Base-by-base conservation (phyloP, 2,888 invertebrate species). In the Tachystola acroxantha region DNA sequence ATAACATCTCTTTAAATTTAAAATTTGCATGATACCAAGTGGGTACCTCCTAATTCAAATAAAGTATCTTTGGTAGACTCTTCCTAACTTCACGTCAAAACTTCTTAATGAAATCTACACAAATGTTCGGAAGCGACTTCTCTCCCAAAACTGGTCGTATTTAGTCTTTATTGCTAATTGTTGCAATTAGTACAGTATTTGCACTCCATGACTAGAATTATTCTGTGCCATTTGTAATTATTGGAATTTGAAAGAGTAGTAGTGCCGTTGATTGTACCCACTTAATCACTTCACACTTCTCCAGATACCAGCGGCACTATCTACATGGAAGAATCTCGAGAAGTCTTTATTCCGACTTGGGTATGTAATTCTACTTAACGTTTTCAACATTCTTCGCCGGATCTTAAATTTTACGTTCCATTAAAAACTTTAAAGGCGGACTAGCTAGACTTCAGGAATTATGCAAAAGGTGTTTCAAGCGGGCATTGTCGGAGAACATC, bases 91-190 rank as follows among this genome's bases (percentile, higher is more conserved):
- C 27, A 26, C 35, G 28, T 37, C 41, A 35, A 34, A 52, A 46
- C 46, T 52, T 45, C 34, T 38, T 46, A 42, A 48, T 48, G 43
- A 47, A 45, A 43, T 25, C 39, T 40, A 36, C 30, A 26, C 31
- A 41, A 43, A 45, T 38, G 33, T 40, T 37, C 29, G 9, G n/a
- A 36, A 40, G 34, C 32, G 32, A 20, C 27, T 26, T 37, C 20
- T 13, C 24, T 32, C 10, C 16, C 13, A 27, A 11, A 22, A 27
- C 5, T 13, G 13, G 10, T 16, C 11, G 20, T 3, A 11, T 33
- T 39, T 26, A 26, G 12, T 19, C 16, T 27, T 26, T 37, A 24
- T 32, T 16, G 24, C 26, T 36, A 35, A 16, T 14, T 10, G 16
- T 24, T 10, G 16, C 27, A 39, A 39, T 39, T 16, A 29, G 33